A percentile compares a stretch with the other conserved stretches of the same genome.
Evolutionary conservation across 2,113 vertebrate species (phyloP).

Genomic region (Callopanchax toddi): DNA sequence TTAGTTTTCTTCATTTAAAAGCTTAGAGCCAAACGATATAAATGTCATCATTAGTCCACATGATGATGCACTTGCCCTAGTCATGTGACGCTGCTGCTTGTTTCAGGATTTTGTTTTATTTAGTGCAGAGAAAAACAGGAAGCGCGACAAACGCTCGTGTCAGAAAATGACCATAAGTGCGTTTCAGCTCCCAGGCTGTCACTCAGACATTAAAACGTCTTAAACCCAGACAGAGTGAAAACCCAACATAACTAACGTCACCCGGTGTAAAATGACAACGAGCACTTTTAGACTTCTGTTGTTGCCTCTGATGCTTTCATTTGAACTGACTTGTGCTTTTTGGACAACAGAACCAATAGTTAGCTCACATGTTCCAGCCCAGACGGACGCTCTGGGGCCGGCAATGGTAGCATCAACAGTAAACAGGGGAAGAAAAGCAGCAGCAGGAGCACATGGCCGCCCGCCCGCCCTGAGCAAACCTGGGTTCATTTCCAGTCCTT

Average conservation of each 20-base stretch:
- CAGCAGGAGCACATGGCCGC: slow-evolving; percentile 47
- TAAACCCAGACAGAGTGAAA: no score
- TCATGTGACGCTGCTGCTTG: not conserved
- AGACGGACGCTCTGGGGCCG: slow-evolving; percentile 47
- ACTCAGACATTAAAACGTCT: no score
- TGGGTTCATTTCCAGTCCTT: slow-evolving; percentile 93
- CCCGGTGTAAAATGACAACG: no score
- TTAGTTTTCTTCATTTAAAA: not conserved
- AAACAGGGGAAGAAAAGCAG: no score
- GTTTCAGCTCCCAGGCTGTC: no score
- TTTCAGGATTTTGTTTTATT: not conserved
- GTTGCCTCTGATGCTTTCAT: no score
- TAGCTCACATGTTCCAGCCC: not conserved
- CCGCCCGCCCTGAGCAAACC: slow-evolving; percentile 58
- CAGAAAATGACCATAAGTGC: not conserved
- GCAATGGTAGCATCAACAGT: slow-evolving; percentile 34
- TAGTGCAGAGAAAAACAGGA: not conserved
- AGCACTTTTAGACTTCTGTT: no score
- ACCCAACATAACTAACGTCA: no score
- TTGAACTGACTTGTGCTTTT: not conserved
- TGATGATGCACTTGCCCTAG: no score
- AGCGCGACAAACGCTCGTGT: not conserved
- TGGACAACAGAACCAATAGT: not conserved
- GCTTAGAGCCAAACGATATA: not conserved
- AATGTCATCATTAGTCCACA: not conserved